A percentile compares a stretch with the other conserved stretches of the same genome.
Conservation (phyloP, 1,140 invertebrate genomes). For the Aphelinus atriplicis region DNA sequence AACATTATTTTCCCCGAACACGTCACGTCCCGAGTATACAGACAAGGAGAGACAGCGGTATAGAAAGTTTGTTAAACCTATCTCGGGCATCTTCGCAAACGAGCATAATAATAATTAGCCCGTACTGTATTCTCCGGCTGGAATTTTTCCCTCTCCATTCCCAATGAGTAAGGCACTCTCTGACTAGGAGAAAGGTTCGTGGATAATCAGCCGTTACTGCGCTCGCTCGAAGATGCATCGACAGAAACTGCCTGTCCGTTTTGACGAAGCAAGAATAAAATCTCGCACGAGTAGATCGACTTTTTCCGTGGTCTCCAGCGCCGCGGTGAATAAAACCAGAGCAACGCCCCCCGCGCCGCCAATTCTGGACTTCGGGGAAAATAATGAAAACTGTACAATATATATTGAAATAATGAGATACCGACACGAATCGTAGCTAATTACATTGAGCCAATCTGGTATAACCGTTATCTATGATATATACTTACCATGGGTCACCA, state of each 20-base stretch:
- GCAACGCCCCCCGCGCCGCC: too few species aligned
- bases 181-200: background rate
- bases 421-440: too few species aligned
- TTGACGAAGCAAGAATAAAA: too few species aligned
- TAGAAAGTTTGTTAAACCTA: slow-evolving; percentile 30
- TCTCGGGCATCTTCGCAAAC: slow-evolving; percentile 17
- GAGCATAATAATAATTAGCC: slow-evolving; percentile 9
- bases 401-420: too few species aligned
- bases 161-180: background rate
- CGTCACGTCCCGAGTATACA: background rate
- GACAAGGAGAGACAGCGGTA: slow-evolving; percentile 11
- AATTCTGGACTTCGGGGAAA: too few species aligned
- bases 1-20: background rate
- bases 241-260: background rate
- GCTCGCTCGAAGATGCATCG: background rate
- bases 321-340: too few species aligned
- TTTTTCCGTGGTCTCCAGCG: too few species aligned
- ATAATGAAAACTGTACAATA: too few species aligned
- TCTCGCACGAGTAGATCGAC: too few species aligned
- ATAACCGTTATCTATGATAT: too few species aligned
- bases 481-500: too few species aligned
- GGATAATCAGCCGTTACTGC: slow-evolving; percentile 5
- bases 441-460: too few species aligned
- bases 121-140: background rate
- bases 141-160: slow-evolving; percentile 4